Evolutionary conservation across 1,140 invertebrate species (phyloP).

Genomic region (Papilio helenus): DNA sequence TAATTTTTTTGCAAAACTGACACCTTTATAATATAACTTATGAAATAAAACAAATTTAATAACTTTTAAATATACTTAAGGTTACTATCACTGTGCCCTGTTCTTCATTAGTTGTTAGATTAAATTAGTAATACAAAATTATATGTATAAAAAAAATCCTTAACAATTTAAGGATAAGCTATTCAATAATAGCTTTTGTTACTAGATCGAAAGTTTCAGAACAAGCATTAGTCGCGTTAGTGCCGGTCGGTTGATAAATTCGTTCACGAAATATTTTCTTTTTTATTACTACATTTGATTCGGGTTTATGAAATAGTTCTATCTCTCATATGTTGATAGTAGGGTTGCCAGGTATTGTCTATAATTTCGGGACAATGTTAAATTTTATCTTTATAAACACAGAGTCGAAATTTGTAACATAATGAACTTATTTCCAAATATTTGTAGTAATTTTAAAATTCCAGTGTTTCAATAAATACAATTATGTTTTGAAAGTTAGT

Average conservation of each 20-base stretch:
- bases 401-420: not conserved
- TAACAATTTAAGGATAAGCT: not conserved
- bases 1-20: conserved; percentile 20
- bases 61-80: not conserved
- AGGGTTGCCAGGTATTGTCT: not conserved
- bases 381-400: not conserved
- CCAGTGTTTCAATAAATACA: too few relatives aligned
- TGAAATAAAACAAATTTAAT: not conserved
- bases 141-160: too few relatives aligned
- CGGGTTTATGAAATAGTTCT: conserved; percentile 59
- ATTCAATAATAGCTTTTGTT: not conserved
- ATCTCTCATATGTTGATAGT: not conserved
- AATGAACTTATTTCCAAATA: too few relatives aligned
- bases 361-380: not conserved
- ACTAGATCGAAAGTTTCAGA: conserved; percentile 54
- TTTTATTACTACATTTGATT: conserved; percentile 70
- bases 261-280: conserved; percentile 66
- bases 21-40: conserved; percentile 16
- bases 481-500: too few relatives aligned
- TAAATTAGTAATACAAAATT: too few relatives aligned
- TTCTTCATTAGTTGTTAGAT: too few relatives aligned
- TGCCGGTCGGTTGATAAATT: conserved; percentile 73
- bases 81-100: too few relatives aligned
- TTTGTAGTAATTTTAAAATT: too few relatives aligned
- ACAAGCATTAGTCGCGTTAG: conserved; percentile 72